Evolutionary conservation across 2,888 invertebrate genomes (phyloP).

Genomic region (Agrotis segetum): DNA sequence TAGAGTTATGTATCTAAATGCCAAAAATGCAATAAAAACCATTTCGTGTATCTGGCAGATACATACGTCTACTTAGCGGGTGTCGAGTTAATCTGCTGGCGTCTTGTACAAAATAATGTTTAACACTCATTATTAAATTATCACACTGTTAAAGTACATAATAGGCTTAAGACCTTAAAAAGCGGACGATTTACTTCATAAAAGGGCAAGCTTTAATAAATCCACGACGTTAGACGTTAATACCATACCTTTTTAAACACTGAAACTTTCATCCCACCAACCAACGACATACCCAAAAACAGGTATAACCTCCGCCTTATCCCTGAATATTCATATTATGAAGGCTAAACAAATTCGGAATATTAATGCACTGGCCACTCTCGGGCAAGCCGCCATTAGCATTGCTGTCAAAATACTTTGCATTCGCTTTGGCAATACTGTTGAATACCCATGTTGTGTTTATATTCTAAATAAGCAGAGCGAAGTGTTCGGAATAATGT

Average conservation of each 20-base stretch:
- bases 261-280: slow-evolving; percentile 20
- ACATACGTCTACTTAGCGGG: too few species aligned
- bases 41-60: too few species aligned
- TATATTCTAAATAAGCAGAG: slow-evolving; percentile 35
- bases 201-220: background rate
- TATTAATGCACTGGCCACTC: slow-evolving; percentile 62
- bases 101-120: too few species aligned
- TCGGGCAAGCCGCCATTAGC: slow-evolving; percentile 48
- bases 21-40: too few species aligned
- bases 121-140: background rate
- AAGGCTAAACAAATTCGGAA: slow-evolving; percentile 62
- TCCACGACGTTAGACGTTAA: background rate
- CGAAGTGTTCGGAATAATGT: slow-evolving; percentile 18
- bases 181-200: background rate
- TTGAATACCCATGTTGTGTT: slow-evolving; percentile 53
- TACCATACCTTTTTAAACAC: slow-evolving; percentile 1
- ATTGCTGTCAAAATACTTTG: slow-evolving; percentile 63
- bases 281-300: slow-evolving; percentile 29
- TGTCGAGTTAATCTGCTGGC: too few species aligned
- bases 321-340: slow-evolving; percentile 56
- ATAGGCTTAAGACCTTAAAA: background rate
- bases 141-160: background rate
- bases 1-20: too few species aligned
- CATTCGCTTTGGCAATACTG: slow-evolving; percentile 54
- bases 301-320: slow-evolving; percentile 40